Base-by-base conservation (phyloP, 2,888 invertebrate genomes). In the Rhaphigaster nebulosa region DNA sequence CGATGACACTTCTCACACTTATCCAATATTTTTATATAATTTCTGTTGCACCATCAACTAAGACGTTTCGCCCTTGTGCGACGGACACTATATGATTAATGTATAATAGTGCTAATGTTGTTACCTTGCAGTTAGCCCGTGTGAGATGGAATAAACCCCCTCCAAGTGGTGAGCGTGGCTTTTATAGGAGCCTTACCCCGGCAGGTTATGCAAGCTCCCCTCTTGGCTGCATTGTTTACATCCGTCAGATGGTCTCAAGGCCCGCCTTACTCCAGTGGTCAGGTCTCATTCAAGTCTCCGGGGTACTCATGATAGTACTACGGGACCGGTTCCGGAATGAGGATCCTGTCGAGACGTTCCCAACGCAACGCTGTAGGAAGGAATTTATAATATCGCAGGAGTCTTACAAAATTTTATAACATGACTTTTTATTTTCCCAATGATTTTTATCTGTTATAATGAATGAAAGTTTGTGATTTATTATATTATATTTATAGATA, bases 51-150 rank as follows among this genome's bases (percentile, higher is more conserved):
- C 70, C 29, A 8, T 38, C 0, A 76, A 38, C 70, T 4, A n/a
- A 29, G 8, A 13, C 29, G 29, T 5, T 34, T 38, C 41, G 18
- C 84, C 3, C 38, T n/a, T n/a, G n/a, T n/a, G n/a, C n/a, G n/a
- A n/a, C n/a, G n/a, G n/a, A 80, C 84, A 84, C 45, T 84, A 50
- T 84, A 45, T 84, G 84, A n/a, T 84, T 84, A 84, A 84, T 84
- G 45, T 84, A 45, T 84, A 50, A 84, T 84, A 84, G 84, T 84
- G 84, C 84, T 84, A 84, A 84, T 84, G n/a, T 20, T 60, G 60
- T 88, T 88, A 88, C 88, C 88, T 88, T 88, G 88, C 60, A 60
- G 54, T 56, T 60, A 65, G 88, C 88, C 88, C 88, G 88, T 60
- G 54, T 26, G 38, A 20, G n/a, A 41, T 88, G 60, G 88, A 88